Evolutionary conservation across 2,888 invertebrate genomes (phyloP), one percentile per base, ranked within the genome.

Genomic region (Melanostoma scalare): DNA sequence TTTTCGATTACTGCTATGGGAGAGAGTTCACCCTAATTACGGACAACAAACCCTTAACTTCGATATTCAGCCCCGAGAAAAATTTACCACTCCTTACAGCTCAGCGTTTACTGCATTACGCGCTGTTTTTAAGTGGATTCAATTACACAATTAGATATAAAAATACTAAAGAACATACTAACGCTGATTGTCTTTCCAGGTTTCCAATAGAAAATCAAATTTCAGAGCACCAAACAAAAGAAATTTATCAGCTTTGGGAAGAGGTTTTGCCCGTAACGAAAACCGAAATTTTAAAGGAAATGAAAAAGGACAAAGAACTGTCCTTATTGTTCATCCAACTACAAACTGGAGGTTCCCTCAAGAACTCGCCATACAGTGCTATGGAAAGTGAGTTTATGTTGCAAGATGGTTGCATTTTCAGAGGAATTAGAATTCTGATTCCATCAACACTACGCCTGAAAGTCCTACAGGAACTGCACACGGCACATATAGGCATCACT

Each of bases 381-480:
- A 20, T 20, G 20, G 20, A 20, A 20, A 20, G 20, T 20, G 20
- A 20, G 20, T 1, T 20, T 44, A 58, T 58, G 58, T 42, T 44
- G 53, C n/a, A n/a, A 9, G 35, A 35, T 53, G 53, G 35, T 20
- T 60, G 33, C 44, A 4, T 35, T 44, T 65, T 33, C 42, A 40
- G 40, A 38, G 52, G 65, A 5, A 52, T 40, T 2, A 38, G 35
- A 35, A 8, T 61, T 4, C 8, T 52, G 30, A 40, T 65, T 31
- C 65, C 65, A 2, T 36, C 44, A 46, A 40, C 38, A 31, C 42
- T 53, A 33, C 53, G 53, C 10, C 20, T 20, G 10, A 8, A 53
- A 42, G 65, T 65, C 40, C 33, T 52, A 10, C 52, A 35, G 5
- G 65, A 31, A 3, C 42, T 68, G 44, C 44, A 44, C 30, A n/a